phyloP scores from a whole-genome alignment of 1,140 invertebrate species.

The Drosophila ogumai region DNA sequence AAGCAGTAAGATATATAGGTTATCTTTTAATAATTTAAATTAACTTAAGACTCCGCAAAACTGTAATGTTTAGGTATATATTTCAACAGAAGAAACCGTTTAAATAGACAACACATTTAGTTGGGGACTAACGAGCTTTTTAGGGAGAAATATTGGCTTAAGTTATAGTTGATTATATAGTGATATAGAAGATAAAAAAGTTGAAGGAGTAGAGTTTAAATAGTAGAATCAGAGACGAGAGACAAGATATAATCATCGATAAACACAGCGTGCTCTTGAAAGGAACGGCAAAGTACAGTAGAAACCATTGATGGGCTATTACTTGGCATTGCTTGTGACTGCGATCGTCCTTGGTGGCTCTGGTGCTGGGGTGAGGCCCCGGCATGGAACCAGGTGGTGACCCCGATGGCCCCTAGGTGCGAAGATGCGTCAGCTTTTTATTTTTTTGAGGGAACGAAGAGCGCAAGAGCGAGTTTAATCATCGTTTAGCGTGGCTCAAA shows the following conservation, averaged over 20 bases:
- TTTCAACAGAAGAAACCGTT: conserved; percentile 5
- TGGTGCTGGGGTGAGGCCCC: conserved; percentile 72
- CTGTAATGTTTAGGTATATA: background rate
- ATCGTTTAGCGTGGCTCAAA: conserved; percentile 42
- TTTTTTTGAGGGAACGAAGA: conserved; percentile 19
- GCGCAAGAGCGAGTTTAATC: conserved; percentile 37
- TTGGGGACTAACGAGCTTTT: conserved; percentile 25
- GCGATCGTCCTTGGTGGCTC: conserved; percentile 27
- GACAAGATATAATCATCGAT: conserved; percentile 38
- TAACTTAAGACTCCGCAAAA: background rate
- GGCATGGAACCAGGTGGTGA: conserved; percentile 84
- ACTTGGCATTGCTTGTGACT: conserved; percentile 55
- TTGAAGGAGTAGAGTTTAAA: conserved; percentile 30
- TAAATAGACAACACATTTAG: conserved; percentile 45
- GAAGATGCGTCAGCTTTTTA: conserved; percentile 58
- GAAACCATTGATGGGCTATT: conserved; percentile 47
- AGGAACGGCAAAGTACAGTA: conserved; percentile 52
- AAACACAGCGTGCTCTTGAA: conserved; percentile 62
- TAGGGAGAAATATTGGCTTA: background rate
- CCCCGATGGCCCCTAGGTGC: conserved; percentile 73
- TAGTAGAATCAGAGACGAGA: conserved; percentile 27
- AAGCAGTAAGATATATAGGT: background rate
- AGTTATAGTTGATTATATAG: conserved; percentile 19
- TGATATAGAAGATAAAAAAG: conserved; percentile 13
- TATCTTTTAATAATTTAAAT: background rate